Percentiles rank a stretch among this genome's conserved stretches.
Evolutionary conservation across 1,140 invertebrate species (phyloP).

Genomic region (Drosophila nigrodunni): DNA sequence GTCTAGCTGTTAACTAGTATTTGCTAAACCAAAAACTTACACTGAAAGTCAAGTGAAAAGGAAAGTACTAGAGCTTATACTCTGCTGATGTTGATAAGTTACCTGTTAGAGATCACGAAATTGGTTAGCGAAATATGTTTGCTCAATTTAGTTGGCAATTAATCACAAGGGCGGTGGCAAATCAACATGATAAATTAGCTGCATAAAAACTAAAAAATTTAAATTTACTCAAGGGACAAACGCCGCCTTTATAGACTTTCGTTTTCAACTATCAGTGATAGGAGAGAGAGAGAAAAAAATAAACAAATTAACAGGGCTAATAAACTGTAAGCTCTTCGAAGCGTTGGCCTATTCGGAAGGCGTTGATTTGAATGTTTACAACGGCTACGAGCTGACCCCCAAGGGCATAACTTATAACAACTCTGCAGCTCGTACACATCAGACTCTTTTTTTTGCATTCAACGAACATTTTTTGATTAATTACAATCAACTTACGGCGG

Average conservation of each 20-base stretch:
- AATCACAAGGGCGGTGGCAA: conserved; percentile 46
- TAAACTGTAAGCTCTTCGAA: conserved; percentile 39
- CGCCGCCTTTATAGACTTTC: conserved; percentile 56
- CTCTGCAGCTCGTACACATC: conserved; percentile 21
- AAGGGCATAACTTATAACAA: conserved; percentile 13
- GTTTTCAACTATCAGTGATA: conserved; percentile 57
- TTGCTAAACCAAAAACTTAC: background rate
- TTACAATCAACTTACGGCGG: conserved; percentile 27
- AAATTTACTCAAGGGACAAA: background rate
- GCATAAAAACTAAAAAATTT: background rate
- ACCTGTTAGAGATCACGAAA: conserved; percentile 44
- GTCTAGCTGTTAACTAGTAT: background rate
- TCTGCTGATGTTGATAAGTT: conserved; percentile 35
- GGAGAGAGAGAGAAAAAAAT: conserved; percentile 30
- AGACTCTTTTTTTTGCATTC: conserved; percentile 14
- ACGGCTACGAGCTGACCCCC: conserved; percentile 24
- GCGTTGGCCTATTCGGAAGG: conserved; percentile 49
- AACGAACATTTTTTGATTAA: conserved; percentile 16
- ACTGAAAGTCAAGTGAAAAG: conserved; percentile 31
- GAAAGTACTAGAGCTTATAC: conserved; percentile 35
- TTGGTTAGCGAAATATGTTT: conserved; percentile 47
- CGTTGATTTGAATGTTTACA: conserved; percentile 53
- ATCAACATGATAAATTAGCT: conserved; percentile 40
- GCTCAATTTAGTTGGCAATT: conserved; percentile 38
- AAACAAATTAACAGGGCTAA: conserved; percentile 49